Evolutionary conservation across 2,797 vertebrate species (phyloP).

Genomic region (Liparis tanakae): DNA sequence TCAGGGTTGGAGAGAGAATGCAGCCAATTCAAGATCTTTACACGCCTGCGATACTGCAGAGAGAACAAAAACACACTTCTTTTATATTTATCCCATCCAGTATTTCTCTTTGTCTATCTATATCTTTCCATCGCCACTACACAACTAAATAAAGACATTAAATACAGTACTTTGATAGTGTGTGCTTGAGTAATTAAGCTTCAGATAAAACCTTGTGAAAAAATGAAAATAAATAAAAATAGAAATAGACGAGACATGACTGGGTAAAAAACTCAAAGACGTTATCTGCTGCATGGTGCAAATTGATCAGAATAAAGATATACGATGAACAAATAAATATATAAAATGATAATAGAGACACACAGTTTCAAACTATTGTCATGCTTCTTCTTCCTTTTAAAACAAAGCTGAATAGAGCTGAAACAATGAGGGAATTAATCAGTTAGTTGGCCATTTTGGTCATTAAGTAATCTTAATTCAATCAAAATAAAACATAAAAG

Average conservation of each 20-base stretch:
- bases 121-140: neutral
- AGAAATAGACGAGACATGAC: neutral
- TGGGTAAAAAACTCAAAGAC: neutral
- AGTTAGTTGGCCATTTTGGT: neutral
- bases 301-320: neutral
- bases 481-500: neutral
- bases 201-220: neutral
- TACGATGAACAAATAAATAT: neutral
- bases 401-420: neutral
- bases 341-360: neutral
- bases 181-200: neutral
- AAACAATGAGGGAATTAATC: neutral
- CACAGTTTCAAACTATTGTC: neutral
- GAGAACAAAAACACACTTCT: neutral
- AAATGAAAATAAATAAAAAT: slow-evolving; percentile 4
- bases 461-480: neutral
- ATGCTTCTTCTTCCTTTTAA: neutral
- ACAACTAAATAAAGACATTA: neutral
- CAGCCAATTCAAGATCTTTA: slow-evolving; percentile 23
- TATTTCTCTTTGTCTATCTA: neutral
- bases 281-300: neutral
- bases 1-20: slow-evolving; percentile 16
- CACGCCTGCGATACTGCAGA: slow-evolving; percentile 22
- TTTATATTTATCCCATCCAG: neutral
- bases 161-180: neutral